Evolutionary conservation across 2,797 vertebrate genomes (phyloP).

Genomic region (Galaxias olidus): DNA sequence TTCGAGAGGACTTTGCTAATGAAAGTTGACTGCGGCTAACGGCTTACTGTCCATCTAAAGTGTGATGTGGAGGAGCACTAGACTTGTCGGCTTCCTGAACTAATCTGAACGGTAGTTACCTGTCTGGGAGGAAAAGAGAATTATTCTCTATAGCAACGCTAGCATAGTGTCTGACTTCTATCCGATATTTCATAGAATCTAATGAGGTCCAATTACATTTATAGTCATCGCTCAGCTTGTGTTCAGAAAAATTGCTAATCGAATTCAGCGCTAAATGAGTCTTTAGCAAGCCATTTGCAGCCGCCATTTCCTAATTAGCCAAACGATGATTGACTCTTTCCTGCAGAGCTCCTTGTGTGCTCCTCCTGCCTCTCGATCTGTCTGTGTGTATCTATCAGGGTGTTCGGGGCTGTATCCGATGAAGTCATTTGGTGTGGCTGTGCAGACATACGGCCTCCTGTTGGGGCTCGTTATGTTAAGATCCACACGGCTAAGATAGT

Average conservation of each 20-base stretch:
- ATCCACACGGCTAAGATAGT: no score
- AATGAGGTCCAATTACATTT: slow-evolving; percentile 9
- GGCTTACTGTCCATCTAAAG: slow-evolving; percentile 42
- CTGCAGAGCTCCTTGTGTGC: not conserved
- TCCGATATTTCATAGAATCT: slow-evolving; percentile 14
- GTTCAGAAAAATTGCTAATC: slow-evolving; percentile 20
- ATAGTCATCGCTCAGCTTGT: slow-evolving; percentile 21
- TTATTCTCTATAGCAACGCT: not conserved
- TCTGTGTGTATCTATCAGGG: not conserved
- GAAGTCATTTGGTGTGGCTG: slow-evolving; percentile 1
- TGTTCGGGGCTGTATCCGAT: slow-evolving; percentile 10
- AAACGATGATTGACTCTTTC: slow-evolving; percentile 13
- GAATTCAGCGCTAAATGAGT: slow-evolving; percentile 10
- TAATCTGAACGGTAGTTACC: not conserved
- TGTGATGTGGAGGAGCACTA: slow-evolving; percentile 11
- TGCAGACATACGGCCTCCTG: not conserved
- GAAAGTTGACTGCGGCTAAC: slow-evolving; percentile 52
- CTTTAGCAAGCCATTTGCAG: slow-evolving; percentile 23
- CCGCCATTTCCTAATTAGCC: slow-evolving; percentile 34
- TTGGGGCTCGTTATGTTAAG: no score
- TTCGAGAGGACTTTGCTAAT: slow-evolving; percentile 55
- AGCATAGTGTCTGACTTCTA: not conserved
- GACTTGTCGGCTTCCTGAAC: no score
- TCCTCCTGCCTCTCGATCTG: no score
- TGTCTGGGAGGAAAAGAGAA: not conserved